Evolutionary conservation across 2,888 invertebrate genomes (phyloP).

Genomic region (Chrysina gloriosa): DNA sequence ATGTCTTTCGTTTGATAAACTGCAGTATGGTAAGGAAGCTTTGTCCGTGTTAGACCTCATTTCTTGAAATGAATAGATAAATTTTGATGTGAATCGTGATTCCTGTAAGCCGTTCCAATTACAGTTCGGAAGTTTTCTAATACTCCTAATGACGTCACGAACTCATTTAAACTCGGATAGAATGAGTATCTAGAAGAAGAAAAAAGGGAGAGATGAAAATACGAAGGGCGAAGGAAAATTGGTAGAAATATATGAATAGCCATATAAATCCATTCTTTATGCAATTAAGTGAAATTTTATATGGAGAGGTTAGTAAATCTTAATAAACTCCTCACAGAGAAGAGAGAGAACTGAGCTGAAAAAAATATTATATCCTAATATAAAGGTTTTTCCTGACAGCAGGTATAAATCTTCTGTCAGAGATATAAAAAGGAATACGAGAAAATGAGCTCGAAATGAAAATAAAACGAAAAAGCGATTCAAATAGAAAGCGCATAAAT

Average conservation of each 20-base stretch:
- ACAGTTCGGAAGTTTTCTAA: background rate
- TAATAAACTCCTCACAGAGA: constrained; percentile 43
- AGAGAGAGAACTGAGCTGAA: constrained; percentile 42
- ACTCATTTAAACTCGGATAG: background rate
- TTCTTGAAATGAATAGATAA: no score
- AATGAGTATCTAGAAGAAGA: background rate
- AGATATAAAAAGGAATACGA: constrained; percentile 64
- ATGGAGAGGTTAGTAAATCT: constrained; percentile 43
- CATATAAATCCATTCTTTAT: constrained; percentile 42
- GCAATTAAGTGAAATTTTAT: constrained; percentile 44
- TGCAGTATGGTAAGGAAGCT: no score
- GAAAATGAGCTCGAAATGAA: constrained; percentile 65
- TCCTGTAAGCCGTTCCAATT: no score
- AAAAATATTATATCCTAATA: constrained; percentile 66
- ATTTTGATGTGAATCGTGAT: background rate
- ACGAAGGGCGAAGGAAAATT: constrained; percentile 11
- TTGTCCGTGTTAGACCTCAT: no score
- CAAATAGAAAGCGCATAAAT: constrained; percentile 64
- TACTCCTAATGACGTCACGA: background rate
- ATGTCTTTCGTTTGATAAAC: background rate
- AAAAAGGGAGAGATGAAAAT: background rate
- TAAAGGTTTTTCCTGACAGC: constrained; percentile 63
- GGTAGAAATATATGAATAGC: constrained; percentile 20
- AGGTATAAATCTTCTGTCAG: constrained; percentile 62
- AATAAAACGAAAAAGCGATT: constrained; percentile 63